A percentile compares a stretch with the other conserved stretches of the same genome.
phyloP scores from a whole-genome alignment of 1,140 invertebrate species.

The Lasaia peninsularis region DNA sequence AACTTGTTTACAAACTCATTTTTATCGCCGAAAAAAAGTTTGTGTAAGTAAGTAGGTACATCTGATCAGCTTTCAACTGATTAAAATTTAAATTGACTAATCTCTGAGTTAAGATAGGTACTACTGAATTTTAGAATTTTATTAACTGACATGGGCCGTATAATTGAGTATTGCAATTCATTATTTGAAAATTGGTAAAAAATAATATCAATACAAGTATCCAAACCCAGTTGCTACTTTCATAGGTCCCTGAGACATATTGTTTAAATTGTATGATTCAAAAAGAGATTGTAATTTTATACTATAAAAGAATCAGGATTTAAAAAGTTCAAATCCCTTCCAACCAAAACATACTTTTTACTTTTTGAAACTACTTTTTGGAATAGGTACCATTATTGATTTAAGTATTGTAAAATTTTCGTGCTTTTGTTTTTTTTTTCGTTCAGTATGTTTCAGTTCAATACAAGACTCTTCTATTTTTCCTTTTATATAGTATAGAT shows the following conservation, averaged over 20 bases:
- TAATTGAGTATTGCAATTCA: neutral
- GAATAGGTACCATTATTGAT: too few relatives aligned
- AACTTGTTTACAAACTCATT: neutral
- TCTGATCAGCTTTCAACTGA: neutral
- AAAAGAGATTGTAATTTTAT: neutral
- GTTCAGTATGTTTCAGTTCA: too few relatives aligned
- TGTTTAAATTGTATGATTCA: constrained; percentile 2
- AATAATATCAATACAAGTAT: constrained; percentile 12
- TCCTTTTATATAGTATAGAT: too few relatives aligned
- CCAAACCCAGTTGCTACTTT: neutral
- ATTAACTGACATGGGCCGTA: neutral
- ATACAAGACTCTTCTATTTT: too few relatives aligned
- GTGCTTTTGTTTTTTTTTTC: too few relatives aligned
- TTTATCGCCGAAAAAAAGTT: neutral
- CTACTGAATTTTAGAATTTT: neutral
- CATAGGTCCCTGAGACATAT: constrained; percentile 1
- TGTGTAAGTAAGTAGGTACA: too few relatives aligned
- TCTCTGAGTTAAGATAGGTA: neutral
- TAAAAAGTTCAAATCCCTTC: too few relatives aligned
- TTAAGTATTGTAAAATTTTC: too few relatives aligned
- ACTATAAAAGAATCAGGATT: neutral
- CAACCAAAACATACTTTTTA: too few relatives aligned
- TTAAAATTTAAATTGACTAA: neutral
- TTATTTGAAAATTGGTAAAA: neutral
- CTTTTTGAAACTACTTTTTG: too few relatives aligned